Evolutionary conservation across 2,113 vertebrate species (phyloP).

Genomic region (Etheostoma spectabile): DNA sequence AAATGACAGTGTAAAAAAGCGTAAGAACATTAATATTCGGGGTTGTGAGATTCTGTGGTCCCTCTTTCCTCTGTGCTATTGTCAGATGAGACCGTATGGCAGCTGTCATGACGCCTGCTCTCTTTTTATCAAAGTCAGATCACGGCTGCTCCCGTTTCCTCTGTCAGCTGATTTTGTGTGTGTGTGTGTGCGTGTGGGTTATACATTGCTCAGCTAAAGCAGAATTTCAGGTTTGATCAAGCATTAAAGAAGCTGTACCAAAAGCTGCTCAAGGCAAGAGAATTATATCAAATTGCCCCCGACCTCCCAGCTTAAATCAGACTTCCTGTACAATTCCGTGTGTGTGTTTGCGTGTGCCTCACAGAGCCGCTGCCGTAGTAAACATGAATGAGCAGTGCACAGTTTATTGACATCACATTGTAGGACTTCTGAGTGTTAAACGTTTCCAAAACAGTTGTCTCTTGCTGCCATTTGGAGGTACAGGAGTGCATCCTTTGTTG

Average conservation of each 20-base stretch:
- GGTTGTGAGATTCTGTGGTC: neutral
- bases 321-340: no score
- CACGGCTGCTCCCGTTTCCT: constrained; percentile 48
- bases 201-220: neutral
- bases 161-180: constrained; percentile 32
- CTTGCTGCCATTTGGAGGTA: neutral
- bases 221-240: constrained; percentile 35
- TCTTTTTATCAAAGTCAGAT: constrained; percentile 60
- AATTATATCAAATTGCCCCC: constrained; percentile 1
- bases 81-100: constrained; percentile 69
- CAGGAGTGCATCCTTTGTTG: neutral
- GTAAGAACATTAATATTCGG: no score
- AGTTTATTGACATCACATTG: neutral
- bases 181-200: constrained; percentile 1
- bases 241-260: constrained; percentile 19
- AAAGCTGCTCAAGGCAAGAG: constrained; percentile 1
- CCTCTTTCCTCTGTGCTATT: constrained; percentile 37
- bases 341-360: no score
- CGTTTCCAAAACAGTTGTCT: neutral
- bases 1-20: no score
- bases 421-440: neutral
- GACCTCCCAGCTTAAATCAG: no score
- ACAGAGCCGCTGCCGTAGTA: neutral
- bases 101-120: constrained; percentile 60
- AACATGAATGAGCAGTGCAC: neutral